Base-by-base conservation (phyloP, 2,888 invertebrate genomes). In the Drosophila limbata region DNA sequence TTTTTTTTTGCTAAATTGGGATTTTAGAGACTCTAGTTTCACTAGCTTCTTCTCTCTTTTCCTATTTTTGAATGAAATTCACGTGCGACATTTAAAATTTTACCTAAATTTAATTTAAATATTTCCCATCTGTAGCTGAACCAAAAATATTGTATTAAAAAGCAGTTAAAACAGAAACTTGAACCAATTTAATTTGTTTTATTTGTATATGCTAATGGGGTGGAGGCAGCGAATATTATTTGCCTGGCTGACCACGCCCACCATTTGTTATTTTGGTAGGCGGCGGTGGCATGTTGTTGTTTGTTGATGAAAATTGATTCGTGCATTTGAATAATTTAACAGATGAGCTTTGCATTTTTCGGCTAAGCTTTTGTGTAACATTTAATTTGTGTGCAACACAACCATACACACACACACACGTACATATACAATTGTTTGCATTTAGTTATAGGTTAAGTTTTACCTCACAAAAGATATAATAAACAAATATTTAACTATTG, bases 291-390 rank as follows among this genome's bases (percentile, higher is more conserved):
- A 19, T 50, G 40, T 17, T 21, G 35, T n/a, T 82, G 61, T 84
- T 84, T 88, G 83, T 55, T 82, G 88, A 79, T 83, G 77, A 61
- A 82, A 84, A 83, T 84, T 80, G 80, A 85, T 84, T 85, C 84
- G 71, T 78, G 75, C 76, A 78, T 68, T 80, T 83, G 78, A 75
- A 84, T 84, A 83, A 84, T 85, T 83, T 52, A 86, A 67, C 65
- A 65, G 69, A 59, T 66, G 51, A 56, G 65, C 66, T 81, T 67
- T 67, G 25, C 52, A 64, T 76, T 76, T 78, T 73, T 67, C 50
- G 57, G 56, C 66, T 67, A 61, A 73, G 68, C 76, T 73, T 77
- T 84, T 73, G 65, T 72, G 67, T 65, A 68, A 72, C 72, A 69
- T 72, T 79, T 78, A 73, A 72, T 61, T 72, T 47, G 55, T 62